Base-by-base conservation (phyloP, 1,140 invertebrate genomes). In the Drosophila leontia region DNA sequence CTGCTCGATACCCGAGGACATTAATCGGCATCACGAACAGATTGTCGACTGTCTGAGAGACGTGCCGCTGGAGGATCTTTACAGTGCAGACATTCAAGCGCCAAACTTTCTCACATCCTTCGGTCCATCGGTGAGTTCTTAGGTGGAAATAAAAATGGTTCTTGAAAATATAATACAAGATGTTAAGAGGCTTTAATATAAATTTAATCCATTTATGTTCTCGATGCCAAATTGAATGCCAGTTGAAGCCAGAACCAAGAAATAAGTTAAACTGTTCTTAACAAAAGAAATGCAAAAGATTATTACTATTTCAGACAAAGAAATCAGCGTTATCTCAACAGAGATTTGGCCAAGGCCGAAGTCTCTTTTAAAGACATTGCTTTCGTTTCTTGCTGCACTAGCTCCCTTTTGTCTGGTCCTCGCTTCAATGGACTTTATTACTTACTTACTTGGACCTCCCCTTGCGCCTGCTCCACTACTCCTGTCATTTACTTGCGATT, bases 21-120 rank as follows among this genome's bases (percentile, higher is more conserved):
- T 97, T 9, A 94, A 95, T 9, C 95, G 96, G 81, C 95, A 97
- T 91, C 96, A 97, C 82, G 96, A 97, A 92, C 93, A 95, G 47
- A 96, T 97, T 37, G 96, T 97, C 0, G 96, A 97, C 86, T 97
- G 97, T 90, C 93, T 97, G 7, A 94, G 97, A 51, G 95, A 97
- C 67, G 95, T 95, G 9, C 95, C 96, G 2, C 93, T 98, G 9
- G 95, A 96, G 53, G 96, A 97, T 58, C 93, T 99, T 3, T 95
- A 98, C 84, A 93, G 94, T 3, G 95, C 96, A 12, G 96, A 97
- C 78, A 96, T 98, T 61, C 94, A 95, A 62, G 95, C 97, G 3
- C 97, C 97, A 1, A 97, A 96, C 34, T 98, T 97, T 92, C 71
- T 92, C 0, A 92, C 91, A 19, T 90, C 91, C 8, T 92, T 92